Evolutionary conservation across 2,797 vertebrate genomes (phyloP).

Genomic region (Artibeus lituratus): DNA sequence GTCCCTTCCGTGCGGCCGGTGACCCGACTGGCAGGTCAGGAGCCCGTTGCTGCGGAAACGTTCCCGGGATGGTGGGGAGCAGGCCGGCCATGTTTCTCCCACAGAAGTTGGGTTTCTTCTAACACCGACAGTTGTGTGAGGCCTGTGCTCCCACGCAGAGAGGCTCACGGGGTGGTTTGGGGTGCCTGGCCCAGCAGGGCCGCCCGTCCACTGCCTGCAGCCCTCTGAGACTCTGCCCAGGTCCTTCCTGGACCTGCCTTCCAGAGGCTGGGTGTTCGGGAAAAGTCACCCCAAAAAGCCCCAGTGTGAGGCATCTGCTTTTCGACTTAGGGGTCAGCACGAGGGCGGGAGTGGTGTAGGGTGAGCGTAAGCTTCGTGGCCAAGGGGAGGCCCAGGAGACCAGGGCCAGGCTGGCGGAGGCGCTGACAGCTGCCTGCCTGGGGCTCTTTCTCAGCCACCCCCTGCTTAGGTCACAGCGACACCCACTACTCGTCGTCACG

Average conservation of each 20-base stretch:
- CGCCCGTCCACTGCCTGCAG: not conserved
- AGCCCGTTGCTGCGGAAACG: not conserved
- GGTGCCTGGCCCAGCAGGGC: not conserved
- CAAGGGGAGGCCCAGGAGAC: not conserved
- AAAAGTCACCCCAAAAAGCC: not conserved
- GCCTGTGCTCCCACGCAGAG: constrained; percentile 26
- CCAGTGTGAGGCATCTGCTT: not conserved
- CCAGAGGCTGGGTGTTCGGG: not conserved
- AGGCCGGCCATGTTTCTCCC: constrained; percentile 36
- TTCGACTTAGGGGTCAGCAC: not conserved
- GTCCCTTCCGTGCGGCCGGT: not conserved
- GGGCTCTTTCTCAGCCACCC: not conserved
- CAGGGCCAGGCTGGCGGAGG: not conserved
- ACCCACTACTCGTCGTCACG: not conserved
- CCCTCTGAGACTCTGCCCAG: constrained; percentile 14
- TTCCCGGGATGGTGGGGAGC: not conserved
- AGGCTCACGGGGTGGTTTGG: not conserved
- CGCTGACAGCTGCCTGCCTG: fast-evolving
- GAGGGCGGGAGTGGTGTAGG: not conserved
- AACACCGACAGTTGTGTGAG: constrained; percentile 40
- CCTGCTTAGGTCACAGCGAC: not conserved
- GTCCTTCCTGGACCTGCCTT: not conserved
- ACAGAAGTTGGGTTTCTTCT: constrained; percentile 40
- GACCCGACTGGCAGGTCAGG: not conserved
- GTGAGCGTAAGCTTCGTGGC: not conserved